Evolutionary conservation across 2,888 invertebrate genomes (phyloP).

Genomic region (Plebejus melissa): DNA sequence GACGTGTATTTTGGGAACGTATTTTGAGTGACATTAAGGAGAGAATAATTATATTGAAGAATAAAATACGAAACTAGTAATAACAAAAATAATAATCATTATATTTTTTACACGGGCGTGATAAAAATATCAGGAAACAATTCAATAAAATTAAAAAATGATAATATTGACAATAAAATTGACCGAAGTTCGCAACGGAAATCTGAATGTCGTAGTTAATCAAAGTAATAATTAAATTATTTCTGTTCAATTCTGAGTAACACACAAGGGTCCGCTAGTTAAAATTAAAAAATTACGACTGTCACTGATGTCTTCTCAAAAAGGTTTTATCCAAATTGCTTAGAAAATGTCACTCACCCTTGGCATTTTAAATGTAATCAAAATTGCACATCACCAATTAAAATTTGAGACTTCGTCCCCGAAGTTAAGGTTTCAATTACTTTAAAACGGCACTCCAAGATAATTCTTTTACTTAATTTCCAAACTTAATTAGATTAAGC

Average conservation of each 20-base stretch:
- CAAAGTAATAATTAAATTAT: background rate
- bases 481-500: conserved; percentile 25
- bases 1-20: background rate
- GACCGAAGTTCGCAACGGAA: too few species aligned
- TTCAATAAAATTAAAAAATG: too few species aligned
- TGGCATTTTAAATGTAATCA: conserved; percentile 24
- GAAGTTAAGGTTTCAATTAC: conserved; percentile 1
- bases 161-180: too few species aligned
- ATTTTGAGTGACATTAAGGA: background rate
- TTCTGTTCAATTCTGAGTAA: background rate
- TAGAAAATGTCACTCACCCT: conserved; percentile 6
- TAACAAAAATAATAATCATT: too few species aligned
- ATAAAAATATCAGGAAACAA: too few species aligned
- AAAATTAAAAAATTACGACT: background rate
- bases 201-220: background rate
- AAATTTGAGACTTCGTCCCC: background rate
- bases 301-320: background rate
- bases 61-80: too few species aligned
- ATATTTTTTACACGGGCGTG: too few species aligned
- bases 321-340: conserved; percentile 2
- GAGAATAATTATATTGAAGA: too few species aligned
- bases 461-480: conserved; percentile 27
- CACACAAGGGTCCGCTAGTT: background rate
- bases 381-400: conserved; percentile 9
- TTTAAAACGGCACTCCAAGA: background rate